A percentile compares a stretch with the other conserved stretches of the same genome.
These are phyloP conservation scores for Digitonthophagus gazella DNA, from an alignment of 2,888 invertebrate species.

Conservation along the genomic window DNA sequence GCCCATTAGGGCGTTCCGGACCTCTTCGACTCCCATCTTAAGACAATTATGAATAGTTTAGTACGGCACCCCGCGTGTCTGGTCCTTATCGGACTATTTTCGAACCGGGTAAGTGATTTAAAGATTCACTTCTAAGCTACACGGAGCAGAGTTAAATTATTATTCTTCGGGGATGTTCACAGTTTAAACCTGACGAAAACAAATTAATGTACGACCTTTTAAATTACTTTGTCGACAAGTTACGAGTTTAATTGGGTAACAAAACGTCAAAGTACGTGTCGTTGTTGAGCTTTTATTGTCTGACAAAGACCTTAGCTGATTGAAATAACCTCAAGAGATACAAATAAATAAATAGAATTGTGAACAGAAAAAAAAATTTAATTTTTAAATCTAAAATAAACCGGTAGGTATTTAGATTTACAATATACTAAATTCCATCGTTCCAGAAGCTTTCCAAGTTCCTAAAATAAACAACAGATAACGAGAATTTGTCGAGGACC, in stretches of 20 bases:
- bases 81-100: background rate
- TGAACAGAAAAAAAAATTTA: background rate
- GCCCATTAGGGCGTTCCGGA: background rate
- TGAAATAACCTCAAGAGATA: background rate
- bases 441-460: background rate
- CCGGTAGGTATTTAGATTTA: no score
- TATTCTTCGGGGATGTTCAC: background rate
- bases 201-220: background rate
- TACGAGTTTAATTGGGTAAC: background rate
- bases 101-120: background rate
- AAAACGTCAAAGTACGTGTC: background rate
- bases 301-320: background rate
- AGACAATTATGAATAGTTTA: background rate
- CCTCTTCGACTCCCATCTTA: background rate
- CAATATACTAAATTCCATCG: no score
- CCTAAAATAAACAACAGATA: background rate
- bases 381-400: background rate
- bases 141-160: background rate
- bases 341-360: background rate
- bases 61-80: background rate
- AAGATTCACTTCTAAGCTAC: background rate
- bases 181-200: background rate
- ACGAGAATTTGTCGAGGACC: slow-evolving; percentile 5
- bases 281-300: background rate
- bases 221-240: background rate